Conservation (phyloP, 1,140 invertebrate species). For the Alviniconcha marisindica region DNA sequence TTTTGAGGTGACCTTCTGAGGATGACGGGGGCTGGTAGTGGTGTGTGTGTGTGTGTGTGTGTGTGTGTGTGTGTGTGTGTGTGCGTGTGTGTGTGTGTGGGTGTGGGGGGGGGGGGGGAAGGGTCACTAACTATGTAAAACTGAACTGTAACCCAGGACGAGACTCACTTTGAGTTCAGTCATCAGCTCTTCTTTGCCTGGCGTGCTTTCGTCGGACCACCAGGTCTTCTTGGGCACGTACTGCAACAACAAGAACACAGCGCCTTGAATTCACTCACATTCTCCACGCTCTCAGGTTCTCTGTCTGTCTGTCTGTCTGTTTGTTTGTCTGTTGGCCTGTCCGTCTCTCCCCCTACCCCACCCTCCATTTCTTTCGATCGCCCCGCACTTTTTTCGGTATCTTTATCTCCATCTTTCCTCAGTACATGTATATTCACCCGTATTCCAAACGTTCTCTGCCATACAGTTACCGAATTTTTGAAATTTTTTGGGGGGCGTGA, state of each 20-base stretch:
- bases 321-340: background rate
- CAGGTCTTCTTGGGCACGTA: slow-evolving; percentile 9
- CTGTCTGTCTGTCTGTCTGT: background rate
- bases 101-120: background rate
- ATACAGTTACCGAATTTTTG: background rate
- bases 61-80: too few species aligned
- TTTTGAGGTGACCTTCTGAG: too few species aligned
- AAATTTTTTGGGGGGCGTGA: too few species aligned
- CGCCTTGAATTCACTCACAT: background rate
- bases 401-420: too few species aligned
- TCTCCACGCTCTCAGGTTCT: background rate
- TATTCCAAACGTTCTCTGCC: background rate
- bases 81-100: background rate
- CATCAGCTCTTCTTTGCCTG: background rate
- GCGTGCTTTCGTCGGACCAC: background rate
- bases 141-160: too few species aligned
- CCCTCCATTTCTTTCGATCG: too few species aligned
- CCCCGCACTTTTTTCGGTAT: background rate
- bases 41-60: too few species aligned
- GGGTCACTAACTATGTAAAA: background rate
- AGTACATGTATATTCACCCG: too few species aligned
- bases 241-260: background rate
- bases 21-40: too few species aligned
- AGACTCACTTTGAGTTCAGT: background rate
- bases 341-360: background rate